Conservation (phyloP, 2,888 invertebrate genomes). For the Synergus umbraculus region DNA sequence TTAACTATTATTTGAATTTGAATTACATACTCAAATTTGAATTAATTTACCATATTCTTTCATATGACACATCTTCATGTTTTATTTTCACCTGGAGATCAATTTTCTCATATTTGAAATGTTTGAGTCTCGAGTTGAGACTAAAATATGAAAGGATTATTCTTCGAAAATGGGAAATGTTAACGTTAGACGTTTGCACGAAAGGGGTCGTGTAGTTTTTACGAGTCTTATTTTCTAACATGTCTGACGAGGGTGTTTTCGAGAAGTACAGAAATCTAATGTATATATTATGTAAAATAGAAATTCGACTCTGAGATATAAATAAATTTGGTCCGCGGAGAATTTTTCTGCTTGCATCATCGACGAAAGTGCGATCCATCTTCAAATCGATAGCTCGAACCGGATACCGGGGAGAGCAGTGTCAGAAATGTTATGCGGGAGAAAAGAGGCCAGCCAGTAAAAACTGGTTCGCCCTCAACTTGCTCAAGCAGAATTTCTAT, state of each 20-base stretch:
- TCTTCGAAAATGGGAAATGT: background rate
- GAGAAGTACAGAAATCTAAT: slow-evolving; percentile 17
- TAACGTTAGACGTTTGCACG: background rate
- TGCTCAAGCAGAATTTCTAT: slow-evolving; percentile 7
- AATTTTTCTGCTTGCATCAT: slow-evolving; percentile 40
- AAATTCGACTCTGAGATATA: slow-evolving; percentile 29
- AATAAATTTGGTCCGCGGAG: slow-evolving; percentile 31
- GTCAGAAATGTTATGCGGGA: slow-evolving; percentile 3
- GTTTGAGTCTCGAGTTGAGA: background rate
- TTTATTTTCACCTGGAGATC: background rate
- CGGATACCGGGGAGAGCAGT: background rate
- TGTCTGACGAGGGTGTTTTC: slow-evolving; percentile 8
- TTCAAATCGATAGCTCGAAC: slow-evolving; percentile 21
- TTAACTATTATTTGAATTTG: background rate
- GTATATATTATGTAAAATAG: slow-evolving; percentile 40
- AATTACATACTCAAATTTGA: background rate
- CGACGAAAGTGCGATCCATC: slow-evolving; percentile 23
- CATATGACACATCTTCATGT: background rate
- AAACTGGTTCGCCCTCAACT: slow-evolving; percentile 12
- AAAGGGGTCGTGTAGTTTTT: background rate
- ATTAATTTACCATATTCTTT: background rate
- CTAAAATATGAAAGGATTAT: background rate
- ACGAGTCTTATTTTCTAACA: background rate
- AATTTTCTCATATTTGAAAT: background rate
- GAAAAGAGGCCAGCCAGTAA: slow-evolving; percentile 17